Evolutionary conservation across 2,113 vertebrate genomes (phyloP), one percentile per base, ranked within the genome.

Genomic region (Euleptes europaea): DNA sequence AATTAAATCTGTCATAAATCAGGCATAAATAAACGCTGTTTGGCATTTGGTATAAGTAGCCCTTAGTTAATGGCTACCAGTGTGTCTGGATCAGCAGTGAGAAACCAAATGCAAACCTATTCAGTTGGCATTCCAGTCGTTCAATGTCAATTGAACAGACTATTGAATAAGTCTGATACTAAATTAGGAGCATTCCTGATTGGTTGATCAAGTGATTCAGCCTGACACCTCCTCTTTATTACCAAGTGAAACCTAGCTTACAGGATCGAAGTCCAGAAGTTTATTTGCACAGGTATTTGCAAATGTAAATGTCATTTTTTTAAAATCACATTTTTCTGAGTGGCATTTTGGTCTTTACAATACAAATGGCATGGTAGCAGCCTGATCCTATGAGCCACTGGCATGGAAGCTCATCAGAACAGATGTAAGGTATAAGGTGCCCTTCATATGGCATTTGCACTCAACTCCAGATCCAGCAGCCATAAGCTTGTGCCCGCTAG

Each of bases 301-400:
- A 91, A 95, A 94, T 91, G 94, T 95, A 95, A 95, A 94, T 94
- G 93, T 85, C 93, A 92, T 95, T 86, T 95, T 89, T 94, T 93
- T 90, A 95, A 93, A 89, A 92, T 89, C 92, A 90, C 91, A 92
- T 89, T 96, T 95, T 92, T 66, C 86, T 91, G 92, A 83, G 88
- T 91, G 91, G 88, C 89, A 93, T 88, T 92, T 91, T 42, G 73
- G 91, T 95, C 94, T 92, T 92, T 93, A 94, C 95, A 94, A 93
- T 89, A 86, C 85, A 95, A 94, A 93, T 90, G 86, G 80, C 88
- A 77, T 4, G 1, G 71, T 89, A 89, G 83, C 11, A 21, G 33
- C 51, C 33, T n/a, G 19, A 17, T 77, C 54, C 49, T 77, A 26
- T 57, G 74, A 33, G 8, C 49, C 31, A 57, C 23, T 57, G 49